Evolutionary conservation across 2,888 invertebrate genomes (phyloP).

Genomic region (Stenichneumon culpator): DNA sequence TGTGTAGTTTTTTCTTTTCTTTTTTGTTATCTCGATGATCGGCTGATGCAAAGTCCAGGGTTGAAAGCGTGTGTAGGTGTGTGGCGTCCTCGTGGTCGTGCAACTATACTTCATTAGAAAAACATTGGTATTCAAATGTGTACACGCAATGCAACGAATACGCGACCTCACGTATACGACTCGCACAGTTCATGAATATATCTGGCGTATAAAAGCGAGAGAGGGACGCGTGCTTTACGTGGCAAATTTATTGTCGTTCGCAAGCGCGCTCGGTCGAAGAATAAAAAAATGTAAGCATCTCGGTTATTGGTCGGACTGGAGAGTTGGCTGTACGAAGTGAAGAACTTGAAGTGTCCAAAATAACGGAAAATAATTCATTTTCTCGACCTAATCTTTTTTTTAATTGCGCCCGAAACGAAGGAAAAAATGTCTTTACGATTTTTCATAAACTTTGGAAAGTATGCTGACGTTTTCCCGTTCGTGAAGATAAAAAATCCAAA

Average conservation of each 20-base stretch:
- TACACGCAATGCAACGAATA: slow-evolving; percentile 11
- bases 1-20: not conserved
- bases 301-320: not conserved
- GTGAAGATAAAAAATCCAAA: too few species aligned
- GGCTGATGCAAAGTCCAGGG: slow-evolving; percentile 19
- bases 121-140: slow-evolving; percentile 37
- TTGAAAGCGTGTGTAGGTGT: slow-evolving; percentile 24
- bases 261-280: not conserved
- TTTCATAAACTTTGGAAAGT: too few species aligned
- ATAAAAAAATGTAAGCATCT: not conserved
- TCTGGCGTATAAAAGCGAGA: not conserved
- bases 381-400: too few species aligned
- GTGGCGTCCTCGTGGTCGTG: not conserved
- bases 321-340: not conserved
- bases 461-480: too few species aligned
- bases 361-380: not conserved
- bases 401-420: too few species aligned
- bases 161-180: not conserved
- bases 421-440: too few species aligned
- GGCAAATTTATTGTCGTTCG: not conserved
- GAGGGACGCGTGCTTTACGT: not conserved
- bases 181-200: not conserved
- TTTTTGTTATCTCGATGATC: slow-evolving; percentile 15
- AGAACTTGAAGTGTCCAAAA: not conserved
- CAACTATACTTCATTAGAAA: not conserved